phyloP scores from a whole-genome alignment of 2,113 vertebrate species.

The Stomatorhinus ivindoensis region DNA sequence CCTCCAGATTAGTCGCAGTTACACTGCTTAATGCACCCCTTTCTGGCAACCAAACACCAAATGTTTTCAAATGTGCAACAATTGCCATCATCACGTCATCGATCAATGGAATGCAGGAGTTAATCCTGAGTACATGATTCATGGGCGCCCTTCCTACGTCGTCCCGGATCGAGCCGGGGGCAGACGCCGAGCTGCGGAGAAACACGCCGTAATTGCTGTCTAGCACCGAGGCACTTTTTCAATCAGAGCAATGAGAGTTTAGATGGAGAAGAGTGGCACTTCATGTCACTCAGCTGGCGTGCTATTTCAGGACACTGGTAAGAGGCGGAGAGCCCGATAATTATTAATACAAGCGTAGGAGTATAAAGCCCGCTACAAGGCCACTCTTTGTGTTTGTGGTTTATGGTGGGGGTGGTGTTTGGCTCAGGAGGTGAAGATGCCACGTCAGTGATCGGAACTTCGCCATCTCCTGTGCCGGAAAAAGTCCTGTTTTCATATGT shows the following conservation, averaged over 20 bases:
- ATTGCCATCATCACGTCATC: background rate
- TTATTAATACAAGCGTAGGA: background rate
- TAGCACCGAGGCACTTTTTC: background rate
- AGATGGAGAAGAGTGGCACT: background rate
- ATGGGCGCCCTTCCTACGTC: background rate
- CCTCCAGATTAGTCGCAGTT: background rate
- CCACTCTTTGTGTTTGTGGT: background rate
- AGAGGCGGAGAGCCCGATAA: background rate
- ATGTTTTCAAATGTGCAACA: background rate
- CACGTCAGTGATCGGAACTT: background rate
- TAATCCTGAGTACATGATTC: background rate
- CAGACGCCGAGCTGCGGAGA: background rate
- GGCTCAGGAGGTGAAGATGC: background rate
- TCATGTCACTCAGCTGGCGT: background rate
- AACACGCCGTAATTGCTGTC: background rate
- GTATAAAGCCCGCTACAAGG: background rate
- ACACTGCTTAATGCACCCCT: background rate
- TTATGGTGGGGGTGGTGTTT: background rate
- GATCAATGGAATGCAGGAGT: background rate
- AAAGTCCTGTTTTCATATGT: background rate
- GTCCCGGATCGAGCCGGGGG: background rate
- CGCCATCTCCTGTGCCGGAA: background rate
- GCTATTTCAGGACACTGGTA: background rate
- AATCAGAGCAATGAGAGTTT: background rate
- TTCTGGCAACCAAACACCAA: background rate